Evolutionary conservation across 2,113 vertebrate genomes (phyloP).

Genomic region (Calypte anna): DNA sequence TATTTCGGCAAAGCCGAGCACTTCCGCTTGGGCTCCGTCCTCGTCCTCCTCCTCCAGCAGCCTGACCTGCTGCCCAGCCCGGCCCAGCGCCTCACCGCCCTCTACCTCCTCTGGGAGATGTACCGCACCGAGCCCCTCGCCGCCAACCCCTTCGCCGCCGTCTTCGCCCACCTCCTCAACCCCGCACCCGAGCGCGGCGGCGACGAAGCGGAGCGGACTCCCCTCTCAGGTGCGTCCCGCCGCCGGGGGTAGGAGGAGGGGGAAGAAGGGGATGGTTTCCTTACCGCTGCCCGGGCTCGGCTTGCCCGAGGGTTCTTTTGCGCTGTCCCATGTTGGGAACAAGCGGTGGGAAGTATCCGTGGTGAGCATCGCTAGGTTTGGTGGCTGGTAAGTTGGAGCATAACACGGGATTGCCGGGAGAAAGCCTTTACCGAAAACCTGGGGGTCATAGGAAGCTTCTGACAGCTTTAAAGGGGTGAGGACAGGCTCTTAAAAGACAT

Average conservation of each 20-base stretch:
- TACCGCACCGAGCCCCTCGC: slow-evolving; percentile 97
- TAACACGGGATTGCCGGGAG: accelerated
- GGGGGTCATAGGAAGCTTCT: background rate
- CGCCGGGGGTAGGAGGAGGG: background rate
- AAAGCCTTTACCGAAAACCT: background rate
- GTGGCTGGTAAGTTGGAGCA: accelerated
- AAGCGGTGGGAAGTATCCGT: too few relatives aligned
- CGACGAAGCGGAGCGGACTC: slow-evolving; percentile 89
- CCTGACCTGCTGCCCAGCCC: slow-evolving; percentile 94
- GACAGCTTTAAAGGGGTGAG: background rate
- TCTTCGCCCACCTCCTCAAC: slow-evolving; percentile 96
- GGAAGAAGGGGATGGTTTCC: too few relatives aligned
- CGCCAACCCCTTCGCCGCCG: slow-evolving; percentile 95
- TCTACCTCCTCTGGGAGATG: slow-evolving; percentile 99
- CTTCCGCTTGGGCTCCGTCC: slow-evolving; percentile 93
- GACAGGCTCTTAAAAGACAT: background rate
- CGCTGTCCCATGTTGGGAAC: too few relatives aligned
- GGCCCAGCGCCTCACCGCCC: slow-evolving; percentile 93
- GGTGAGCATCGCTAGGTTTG: background rate
- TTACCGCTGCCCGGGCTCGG: too few relatives aligned
- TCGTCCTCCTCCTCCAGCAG: slow-evolving; percentile 96
- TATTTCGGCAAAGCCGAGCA: slow-evolving; percentile 95
- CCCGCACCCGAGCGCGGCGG: slow-evolving; percentile 82
- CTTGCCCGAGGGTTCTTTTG: too few relatives aligned
- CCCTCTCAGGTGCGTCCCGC: slow-evolving; percentile 83